phyloP scores from a whole-genome alignment of 2,113 vertebrate genomes.

The Capreolus pygargus region DNA sequence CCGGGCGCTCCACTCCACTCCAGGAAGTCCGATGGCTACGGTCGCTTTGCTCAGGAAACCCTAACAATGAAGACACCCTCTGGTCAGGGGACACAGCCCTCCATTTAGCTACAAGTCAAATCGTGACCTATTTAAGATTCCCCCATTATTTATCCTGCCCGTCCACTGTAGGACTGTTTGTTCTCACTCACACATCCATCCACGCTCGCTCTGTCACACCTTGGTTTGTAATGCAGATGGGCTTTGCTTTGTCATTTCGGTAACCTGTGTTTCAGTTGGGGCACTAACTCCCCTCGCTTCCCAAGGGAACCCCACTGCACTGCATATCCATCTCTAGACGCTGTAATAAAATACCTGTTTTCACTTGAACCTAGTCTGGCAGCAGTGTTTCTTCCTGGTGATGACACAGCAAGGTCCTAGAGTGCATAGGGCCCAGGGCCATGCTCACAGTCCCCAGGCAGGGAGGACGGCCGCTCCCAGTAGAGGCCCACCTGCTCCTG shows the following conservation, averaged over 20 bases:
- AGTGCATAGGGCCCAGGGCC: too few species aligned
- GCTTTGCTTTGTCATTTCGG: conserved; percentile 77
- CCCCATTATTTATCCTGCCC: conserved; percentile 62
- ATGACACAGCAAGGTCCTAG: rapidly evolving
- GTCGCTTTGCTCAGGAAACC: conserved; percentile 45
- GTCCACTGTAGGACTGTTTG: conserved; percentile 58
- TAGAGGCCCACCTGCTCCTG: not conserved
- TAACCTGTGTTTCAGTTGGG: conserved; percentile 77
- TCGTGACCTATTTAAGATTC: conserved; percentile 76
- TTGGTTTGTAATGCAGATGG: conserved; percentile 72
- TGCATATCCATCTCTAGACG: not conserved
- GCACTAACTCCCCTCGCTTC: conserved; percentile 9
- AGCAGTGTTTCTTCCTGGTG: not conserved
- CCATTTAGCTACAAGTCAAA: conserved; percentile 68
- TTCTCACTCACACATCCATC: not conserved
- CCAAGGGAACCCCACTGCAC: not conserved
- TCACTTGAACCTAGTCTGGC: not conserved
- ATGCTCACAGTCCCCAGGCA: rapidly evolving
- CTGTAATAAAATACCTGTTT: conserved; percentile 71
- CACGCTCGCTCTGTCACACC: conserved; percentile 35
- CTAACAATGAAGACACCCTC: not conserved
- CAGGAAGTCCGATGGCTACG: not conserved
- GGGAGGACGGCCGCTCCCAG: not conserved
- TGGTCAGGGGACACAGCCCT: conserved; percentile 74
- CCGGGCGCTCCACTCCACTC: not conserved